Base-by-base conservation (phyloP, 2,113 vertebrate genomes). In the Trinectes maculatus region DNA sequence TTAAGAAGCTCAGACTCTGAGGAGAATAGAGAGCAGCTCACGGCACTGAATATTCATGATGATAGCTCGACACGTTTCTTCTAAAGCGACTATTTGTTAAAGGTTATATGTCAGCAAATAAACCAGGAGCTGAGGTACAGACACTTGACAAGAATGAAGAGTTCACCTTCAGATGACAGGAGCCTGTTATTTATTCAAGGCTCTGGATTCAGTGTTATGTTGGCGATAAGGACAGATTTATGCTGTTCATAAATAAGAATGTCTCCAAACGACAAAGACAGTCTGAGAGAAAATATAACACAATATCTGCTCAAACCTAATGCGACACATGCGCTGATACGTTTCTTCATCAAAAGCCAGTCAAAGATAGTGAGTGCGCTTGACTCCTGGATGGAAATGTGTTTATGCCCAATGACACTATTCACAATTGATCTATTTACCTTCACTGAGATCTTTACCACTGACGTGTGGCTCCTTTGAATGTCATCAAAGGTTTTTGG, bases 41-140 rank as follows among this genome's bases (percentile, higher is more conserved):
- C 29, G 1, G 12, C 1, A 22, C 66, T 80, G 79, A 82, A 85
- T 82, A 87, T 83, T 87, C 76, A 87, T 78, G 59, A 73, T 25
- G 5, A 24, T 2, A 47, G 31, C 21, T 1, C 7, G 15, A 62
- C 67, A 67, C 4, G 1, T 46, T 37, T 39, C 54, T 69, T 69
- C 70, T 59, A 16, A 73, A 47, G 55, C 37, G 26, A 24, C 63
- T n/a, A 34, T 74, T 70, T 76, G 62, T 68, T 70, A 44, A 64
- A 75, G 63, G 62, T 72, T 69, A 73, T 12, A 31, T 57, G 78
- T 57, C 81, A 51, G 64, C 64, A 82, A 71, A 79, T 58, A 74
- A 77, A 77, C 49, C 40, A 21, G 31, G 54, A 51, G 51, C 7
- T 16, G 25, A 65, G 68, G 54, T 0, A 18, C 43, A 34, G 31